Conservation (phyloP, 2,113 vertebrate species). For the Vimba vimba region DNA sequence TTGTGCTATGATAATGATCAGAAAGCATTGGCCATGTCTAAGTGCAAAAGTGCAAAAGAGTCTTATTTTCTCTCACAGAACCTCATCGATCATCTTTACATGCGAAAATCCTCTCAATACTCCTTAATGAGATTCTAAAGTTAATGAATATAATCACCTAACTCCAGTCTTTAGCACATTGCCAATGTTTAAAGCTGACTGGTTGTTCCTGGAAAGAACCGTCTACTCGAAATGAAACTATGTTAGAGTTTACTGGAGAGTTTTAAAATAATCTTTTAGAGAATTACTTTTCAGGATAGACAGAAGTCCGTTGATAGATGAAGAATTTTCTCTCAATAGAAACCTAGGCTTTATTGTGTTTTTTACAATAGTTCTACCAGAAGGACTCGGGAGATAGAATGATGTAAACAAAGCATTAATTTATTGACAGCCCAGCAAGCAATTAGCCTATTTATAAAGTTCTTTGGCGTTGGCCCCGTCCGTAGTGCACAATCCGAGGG, state of each 20-base stretch:
- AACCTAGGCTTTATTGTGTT: not conserved
- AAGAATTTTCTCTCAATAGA: not conserved
- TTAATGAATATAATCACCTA: not conserved
- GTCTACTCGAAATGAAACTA: constrained; percentile 6
- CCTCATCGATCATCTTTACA: constrained; percentile 8
- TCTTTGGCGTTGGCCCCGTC: too few species aligned
- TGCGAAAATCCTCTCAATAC: not conserved
- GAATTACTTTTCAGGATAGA: not conserved
- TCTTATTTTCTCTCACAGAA: not conserved
- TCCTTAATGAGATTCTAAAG: constrained; percentile 4
- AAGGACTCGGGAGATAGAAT: too few species aligned
- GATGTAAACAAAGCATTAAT: too few species aligned
- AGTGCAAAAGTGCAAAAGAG: not conserved
- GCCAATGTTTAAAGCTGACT: constrained; percentile 18
- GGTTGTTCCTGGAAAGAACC: not conserved
- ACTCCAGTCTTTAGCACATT: not conserved
- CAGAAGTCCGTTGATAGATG: not conserved
- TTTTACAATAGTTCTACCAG: not conserved
- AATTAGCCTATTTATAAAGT: too few species aligned
- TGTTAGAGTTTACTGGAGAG: not conserved
- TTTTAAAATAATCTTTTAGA: not conserved
- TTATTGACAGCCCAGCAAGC: too few species aligned
- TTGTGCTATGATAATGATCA: constrained; percentile 20
- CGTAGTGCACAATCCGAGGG: too few species aligned
- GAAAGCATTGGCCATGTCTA: constrained; percentile 1